Percentiles rank a stretch among this genome's conserved stretches.
These are phyloP conservation scores for Pseudochromis fuscus DNA, from an alignment of 2,797 vertebrate species.

Conservation along the genomic window DNA sequence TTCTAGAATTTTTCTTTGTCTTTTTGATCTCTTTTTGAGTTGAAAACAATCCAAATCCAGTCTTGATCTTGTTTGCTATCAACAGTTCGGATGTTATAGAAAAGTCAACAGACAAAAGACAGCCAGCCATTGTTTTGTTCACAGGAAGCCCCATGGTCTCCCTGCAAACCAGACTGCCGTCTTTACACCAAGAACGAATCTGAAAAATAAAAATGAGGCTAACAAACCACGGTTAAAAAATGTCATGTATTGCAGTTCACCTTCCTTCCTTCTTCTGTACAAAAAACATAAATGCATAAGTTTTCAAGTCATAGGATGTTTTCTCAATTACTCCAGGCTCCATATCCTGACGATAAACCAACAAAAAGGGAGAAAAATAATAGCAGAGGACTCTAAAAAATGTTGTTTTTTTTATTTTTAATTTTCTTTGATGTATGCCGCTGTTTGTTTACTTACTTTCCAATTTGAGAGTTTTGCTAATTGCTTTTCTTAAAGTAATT, in stretches of 20 bases:
- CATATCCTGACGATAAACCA: not conserved
- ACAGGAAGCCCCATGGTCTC: slow-evolving; percentile 13
- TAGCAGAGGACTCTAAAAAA: slow-evolving; percentile 7
- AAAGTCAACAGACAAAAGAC: slow-evolving; percentile 27
- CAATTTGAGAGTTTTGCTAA: slow-evolving; percentile 69
- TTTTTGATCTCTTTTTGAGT: not conserved
- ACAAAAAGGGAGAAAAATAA: slow-evolving; percentile 5
- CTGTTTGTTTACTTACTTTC: slow-evolving; percentile 68
- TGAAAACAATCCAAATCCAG: not conserved
- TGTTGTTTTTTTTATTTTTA: slow-evolving; percentile 4
- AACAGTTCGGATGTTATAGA: too few relatives aligned
- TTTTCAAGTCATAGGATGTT: too few relatives aligned
- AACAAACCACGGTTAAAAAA: slow-evolving; percentile 29
- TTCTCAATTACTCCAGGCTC: not conserved
- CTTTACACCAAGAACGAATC: slow-evolving; percentile 14
- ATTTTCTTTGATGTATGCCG: slow-evolving; percentile 56
- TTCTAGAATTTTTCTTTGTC: slow-evolving; percentile 14
- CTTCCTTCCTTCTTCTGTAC: too few relatives aligned
- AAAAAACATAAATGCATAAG: too few relatives aligned
- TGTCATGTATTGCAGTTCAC: too few relatives aligned
- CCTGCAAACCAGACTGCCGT: slow-evolving; percentile 5
- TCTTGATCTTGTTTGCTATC: slow-evolving; percentile 2
- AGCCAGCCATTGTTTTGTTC: slow-evolving; percentile 9
- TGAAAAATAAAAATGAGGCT: not conserved
- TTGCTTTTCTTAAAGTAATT: slow-evolving; percentile 76